Evolutionary conservation across 2,888 invertebrate species (phyloP), one percentile per base, ranked within the genome.

Genomic region (Pollenia labialis): DNA sequence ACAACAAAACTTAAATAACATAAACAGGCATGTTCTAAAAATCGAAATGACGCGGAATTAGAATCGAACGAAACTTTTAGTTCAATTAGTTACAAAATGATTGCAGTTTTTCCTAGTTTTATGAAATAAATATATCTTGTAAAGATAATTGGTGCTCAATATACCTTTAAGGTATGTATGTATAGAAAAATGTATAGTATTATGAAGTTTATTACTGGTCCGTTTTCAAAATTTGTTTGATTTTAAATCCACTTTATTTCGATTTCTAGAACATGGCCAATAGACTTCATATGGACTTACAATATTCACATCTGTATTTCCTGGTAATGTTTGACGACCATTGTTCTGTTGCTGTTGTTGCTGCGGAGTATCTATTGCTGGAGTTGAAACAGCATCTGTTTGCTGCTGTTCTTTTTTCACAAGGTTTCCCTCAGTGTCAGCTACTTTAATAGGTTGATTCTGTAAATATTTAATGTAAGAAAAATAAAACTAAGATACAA

Each of bases 401-500:
- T 79, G 85, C 46, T 84, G 81, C 46, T 85, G 86, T 72, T 88
- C 84, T 46, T 80, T 84, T 32, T 88, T 88, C 81, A 87, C 85
- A 71, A 85, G 50, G 46, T 81, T 85, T 68, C 60, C 71, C 60
- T 85, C 85, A 23, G 50, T 84, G 64, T 88, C 89, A 18, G 83
- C 87, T 44, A 90, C 89, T 90, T 92, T 93, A 88, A 93, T 91
- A 85, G 92, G 91, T 89, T 93, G 93, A 89, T 91, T 93, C 92
- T 93, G 90, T 87, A 91, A 88, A 86, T 56, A 76, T 69, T 82
- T 76, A 71, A 62, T 23, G 11, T 46, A 44, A 18, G 3, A 23
- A 50, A 50, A 32, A 60, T 16, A 80, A 56, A 52, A 46, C 16
- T 54, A 72, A 54, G 14, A 64, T 32, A 32, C 6, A 23, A 56